phyloP scores from a whole-genome alignment of 2,797 vertebrate genomes.

The Ispidina picta region DNA sequence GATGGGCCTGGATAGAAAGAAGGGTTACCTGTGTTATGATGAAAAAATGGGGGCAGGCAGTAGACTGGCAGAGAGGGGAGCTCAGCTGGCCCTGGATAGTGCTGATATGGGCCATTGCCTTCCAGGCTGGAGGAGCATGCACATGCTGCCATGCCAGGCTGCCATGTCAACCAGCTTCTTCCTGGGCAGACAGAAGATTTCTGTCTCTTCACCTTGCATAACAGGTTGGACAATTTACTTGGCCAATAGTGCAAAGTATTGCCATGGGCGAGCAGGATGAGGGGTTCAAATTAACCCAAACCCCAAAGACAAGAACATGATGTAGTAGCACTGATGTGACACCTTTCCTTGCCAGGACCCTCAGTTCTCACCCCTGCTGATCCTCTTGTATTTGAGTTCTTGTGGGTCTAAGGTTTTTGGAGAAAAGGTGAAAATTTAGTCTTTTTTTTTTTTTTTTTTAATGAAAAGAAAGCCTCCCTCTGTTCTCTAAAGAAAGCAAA shows the following conservation, averaged over 20 bases:
- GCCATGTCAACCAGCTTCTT: background rate
- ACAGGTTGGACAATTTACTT: background rate
- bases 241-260: background rate
- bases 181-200: accelerated
- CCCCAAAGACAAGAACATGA: background rate
- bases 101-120: accelerated
- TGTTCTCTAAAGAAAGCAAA: background rate
- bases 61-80: background rate
- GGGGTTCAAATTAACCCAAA: background rate
- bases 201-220: background rate
- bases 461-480: background rate
- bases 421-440: background rate
- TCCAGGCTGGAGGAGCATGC: accelerated
- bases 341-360: background rate
- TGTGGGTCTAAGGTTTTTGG: background rate
- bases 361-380: background rate
- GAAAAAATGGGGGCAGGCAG: background rate
- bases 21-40: background rate
- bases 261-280: accelerated
- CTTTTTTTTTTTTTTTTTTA: background rate
- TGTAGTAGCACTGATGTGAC: background rate
- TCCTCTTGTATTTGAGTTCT: background rate
- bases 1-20: constrained; percentile 18
- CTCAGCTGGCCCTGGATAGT: background rate
- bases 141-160: background rate